Evolutionary conservation across 2,113 vertebrate genomes (phyloP), one percentile per base, ranked within the genome.

Genomic region (Ranitomeya variabilis): DNA sequence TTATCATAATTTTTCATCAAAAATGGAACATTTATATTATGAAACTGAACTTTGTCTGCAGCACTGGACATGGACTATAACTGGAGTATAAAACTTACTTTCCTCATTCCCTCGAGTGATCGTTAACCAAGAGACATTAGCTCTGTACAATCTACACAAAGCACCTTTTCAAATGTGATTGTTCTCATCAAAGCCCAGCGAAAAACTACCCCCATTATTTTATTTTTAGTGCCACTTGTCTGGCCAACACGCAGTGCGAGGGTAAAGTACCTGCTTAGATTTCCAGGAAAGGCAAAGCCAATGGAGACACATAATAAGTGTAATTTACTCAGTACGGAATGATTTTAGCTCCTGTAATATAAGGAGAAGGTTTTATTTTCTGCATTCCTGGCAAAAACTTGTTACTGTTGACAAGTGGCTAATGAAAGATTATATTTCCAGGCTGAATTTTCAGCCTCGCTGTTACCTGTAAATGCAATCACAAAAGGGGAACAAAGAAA

Each of bases 371-470:
- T 78, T 86, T 86, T 86, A 73, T 81, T 74, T 71, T 74, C 52
- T 74, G 51, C 76, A 80, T 86, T 86, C 59, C 78, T 73, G 79
- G 66, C 86, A 73, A 60, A 73, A 26, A 19, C 86, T 73, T 87
- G 79, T 87, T 79, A 87, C 51, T 87, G 79, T 81, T 60, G 26
- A 87, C 78, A 87, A 87, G 77, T 87, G 78, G 77, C 77, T 87
- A 81, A 87, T 71, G 79, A 81, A 69, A 79, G 64, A 54, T 81
- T 87, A 80, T 60, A 80, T 73, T 87, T 87, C 86, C 54, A 55
- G 55, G 66, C 79, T 73, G 52, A 71, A 73, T 87, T 81, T 81
- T 78, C 54, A 73, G 51, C 67, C 66, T 60, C n/a, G 64, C 66
- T 51, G 67, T 67, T 87, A 59, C 66, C 59, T 87, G 37, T 79